Conservation (phyloP, 2,797 vertebrate genomes). For the Pangasius larnaudii region DNA sequence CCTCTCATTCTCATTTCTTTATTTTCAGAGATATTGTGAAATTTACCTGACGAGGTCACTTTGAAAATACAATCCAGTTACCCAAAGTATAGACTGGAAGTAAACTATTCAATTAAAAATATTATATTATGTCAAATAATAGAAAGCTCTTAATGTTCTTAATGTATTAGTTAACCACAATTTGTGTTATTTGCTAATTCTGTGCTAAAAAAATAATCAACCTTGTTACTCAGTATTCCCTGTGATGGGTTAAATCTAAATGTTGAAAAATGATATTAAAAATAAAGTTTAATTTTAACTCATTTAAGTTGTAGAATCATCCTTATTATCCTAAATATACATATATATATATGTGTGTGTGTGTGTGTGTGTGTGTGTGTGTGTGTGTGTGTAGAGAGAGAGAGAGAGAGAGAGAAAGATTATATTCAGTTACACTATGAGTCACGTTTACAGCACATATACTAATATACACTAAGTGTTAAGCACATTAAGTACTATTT, state of each 20-base stretch:
- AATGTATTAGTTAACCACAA: background rate
- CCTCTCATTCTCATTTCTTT: background rate
- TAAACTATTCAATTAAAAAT: background rate
- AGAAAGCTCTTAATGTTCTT: background rate
- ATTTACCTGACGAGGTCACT: background rate
- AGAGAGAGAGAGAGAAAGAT: too few species aligned
- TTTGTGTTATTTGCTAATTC: background rate
- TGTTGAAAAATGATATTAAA: too few species aligned
- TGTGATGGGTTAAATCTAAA: background rate
- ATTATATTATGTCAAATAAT: background rate
- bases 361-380: too few species aligned
- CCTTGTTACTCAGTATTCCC: background rate
- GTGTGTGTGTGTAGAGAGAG: too few species aligned
- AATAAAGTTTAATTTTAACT: too few species aligned
- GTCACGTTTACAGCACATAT: too few species aligned
- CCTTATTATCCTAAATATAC: background rate
- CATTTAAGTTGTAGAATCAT: background rate
- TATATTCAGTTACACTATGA: too few species aligned
- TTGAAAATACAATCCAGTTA: background rate
- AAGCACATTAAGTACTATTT: background rate
- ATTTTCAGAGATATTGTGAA: background rate
- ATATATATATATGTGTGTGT: too few species aligned
- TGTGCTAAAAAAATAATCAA: background rate
- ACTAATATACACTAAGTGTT: background rate
- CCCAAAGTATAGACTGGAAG: too few species aligned